These are phyloP conservation scores for Esox masquinongy DNA, from an alignment of 2,797 vertebrate genomes.

Conservation along the genomic window DNA sequence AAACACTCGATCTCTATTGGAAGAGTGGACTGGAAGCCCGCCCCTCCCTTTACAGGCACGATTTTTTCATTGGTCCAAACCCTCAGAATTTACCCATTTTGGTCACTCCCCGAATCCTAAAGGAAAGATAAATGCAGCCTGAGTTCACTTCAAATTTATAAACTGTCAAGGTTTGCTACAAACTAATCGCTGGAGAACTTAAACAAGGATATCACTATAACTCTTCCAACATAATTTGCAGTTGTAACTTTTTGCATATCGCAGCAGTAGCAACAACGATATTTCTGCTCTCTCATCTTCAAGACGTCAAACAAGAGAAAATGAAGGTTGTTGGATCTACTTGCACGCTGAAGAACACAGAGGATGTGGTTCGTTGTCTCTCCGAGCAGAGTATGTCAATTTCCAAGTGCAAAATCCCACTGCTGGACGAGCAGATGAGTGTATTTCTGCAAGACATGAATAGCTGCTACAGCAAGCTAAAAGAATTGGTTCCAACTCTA, in stretches of 20 bases:
- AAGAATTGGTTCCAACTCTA: slow-evolving; percentile 91
- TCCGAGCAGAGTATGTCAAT: slow-evolving; percentile 81
- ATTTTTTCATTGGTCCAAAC: slow-evolving; percentile 59
- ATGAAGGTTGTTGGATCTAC: slow-evolving; percentile 85
- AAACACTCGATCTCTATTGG: slow-evolving; percentile 71
- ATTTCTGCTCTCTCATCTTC: background rate
- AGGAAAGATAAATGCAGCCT: background rate
- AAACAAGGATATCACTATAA: background rate
- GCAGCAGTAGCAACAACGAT: slow-evolving; percentile 25
- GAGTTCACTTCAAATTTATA: background rate
- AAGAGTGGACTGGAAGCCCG: slow-evolving; percentile 23
- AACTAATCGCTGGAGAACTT: slow-evolving; percentile 55
- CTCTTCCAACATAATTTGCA: slow-evolving; percentile 10
- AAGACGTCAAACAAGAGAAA: slow-evolving; percentile 23
- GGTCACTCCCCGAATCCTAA: slow-evolving; percentile 51
- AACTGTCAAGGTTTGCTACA: slow-evolving; percentile 44
- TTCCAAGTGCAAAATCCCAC: slow-evolving; percentile 81
- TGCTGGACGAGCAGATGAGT: slow-evolving; percentile 82
- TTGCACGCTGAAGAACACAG: slow-evolving; percentile 79
- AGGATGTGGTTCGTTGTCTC: slow-evolving; percentile 82
- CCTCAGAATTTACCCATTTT: slow-evolving; percentile 49
- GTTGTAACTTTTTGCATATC: slow-evolving; percentile 43
- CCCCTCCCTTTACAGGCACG: slow-evolving; percentile 36
- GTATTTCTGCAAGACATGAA: slow-evolving; percentile 84
- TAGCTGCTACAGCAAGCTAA: slow-evolving; percentile 93